Base-by-base conservation (phyloP, 2,888 invertebrate species). In the Maniola hyperantus region DNA sequence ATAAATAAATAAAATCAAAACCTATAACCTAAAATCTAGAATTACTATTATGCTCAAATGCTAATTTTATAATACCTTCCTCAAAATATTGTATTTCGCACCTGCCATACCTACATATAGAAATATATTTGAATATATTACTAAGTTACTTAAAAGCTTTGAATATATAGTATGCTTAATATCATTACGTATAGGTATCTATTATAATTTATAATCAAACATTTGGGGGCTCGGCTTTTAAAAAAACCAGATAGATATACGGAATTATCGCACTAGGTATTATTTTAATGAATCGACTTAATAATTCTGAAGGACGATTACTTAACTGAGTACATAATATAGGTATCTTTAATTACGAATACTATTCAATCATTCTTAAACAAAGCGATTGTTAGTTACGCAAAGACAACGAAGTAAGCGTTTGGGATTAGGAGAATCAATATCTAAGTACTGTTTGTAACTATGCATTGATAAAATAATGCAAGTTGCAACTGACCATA, bases 141-240 rank as follows among this genome's bases (percentile, higher is more conserved):
- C 13, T 8, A 46, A 46, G n/a, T 46, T 5, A 46, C 6, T 46
- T n/a, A n/a, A 46, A 46, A n/a, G 46, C 13, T 46, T 15, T 46
- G 6, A 15, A 26, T 26, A 26, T 26, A 26, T 26, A 26, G 4
- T 26, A n/a, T n/a, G n/a, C 15, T 6, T 4, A 46, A 46, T 8
- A n/a, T 46, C 15, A 6, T 15, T 15, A 46, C 2, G 6, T n/a
- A 18, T 50, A 50, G 8, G 2, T 50, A n/a, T n/a, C n/a, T n/a
- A n/a, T n/a, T n/a, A n/a, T n/a, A 8, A 6, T 10, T 50, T 50
- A 10, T 20, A 50, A 20, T 18, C 8, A 50, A 15, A 18, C 15
- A 50, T 51, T 51, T 51, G 51, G 51, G 26, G 51, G 51, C 51
- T 51, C 51, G 51, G 33, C 51, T 51, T 51, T 20, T 50, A 50